Percentiles rank a stretch among this genome's conserved stretches.
These are phyloP conservation scores for Semaprochilodus insignis DNA, from an alignment of 2,797 vertebrate genomes.

Conservation along the genomic window DNA sequence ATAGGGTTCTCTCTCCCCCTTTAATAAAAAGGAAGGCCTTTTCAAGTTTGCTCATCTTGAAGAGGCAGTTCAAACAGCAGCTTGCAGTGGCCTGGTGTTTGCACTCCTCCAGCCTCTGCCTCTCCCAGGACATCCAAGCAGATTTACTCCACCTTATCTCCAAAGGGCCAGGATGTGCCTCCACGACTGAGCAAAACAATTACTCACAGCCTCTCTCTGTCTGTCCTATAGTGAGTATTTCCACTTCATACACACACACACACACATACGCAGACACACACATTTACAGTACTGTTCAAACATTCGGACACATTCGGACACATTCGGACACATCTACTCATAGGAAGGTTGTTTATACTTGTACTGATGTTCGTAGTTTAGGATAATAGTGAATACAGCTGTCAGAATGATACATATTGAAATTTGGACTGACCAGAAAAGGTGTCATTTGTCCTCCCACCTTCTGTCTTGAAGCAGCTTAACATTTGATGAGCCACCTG, in stretches of 20 bases:
- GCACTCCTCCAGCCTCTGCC: constrained; percentile 70
- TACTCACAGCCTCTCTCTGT: constrained; percentile 76
- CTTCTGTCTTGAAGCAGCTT: background rate
- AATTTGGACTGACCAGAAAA: background rate
- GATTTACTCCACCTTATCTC: constrained; percentile 81
- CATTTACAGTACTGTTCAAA: background rate
- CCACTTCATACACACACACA: constrained; percentile 61
- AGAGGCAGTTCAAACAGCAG: constrained; percentile 73
- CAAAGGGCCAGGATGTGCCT: constrained; percentile 79
- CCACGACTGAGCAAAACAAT: constrained; percentile 78
- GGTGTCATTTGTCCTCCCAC: background rate
- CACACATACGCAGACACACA: constrained; percentile 49
- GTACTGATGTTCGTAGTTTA: background rate
- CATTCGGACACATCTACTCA: background rate
- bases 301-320: no score
- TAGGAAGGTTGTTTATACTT: background rate
- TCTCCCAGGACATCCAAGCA: constrained; percentile 74
- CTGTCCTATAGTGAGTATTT: constrained; percentile 70
- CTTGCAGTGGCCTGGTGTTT: constrained; percentile 72
- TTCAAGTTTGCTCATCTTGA: constrained; percentile 71
- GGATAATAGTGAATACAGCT: background rate
- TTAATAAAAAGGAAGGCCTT: constrained; percentile 67
- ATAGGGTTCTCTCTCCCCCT: constrained; percentile 61
- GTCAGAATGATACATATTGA: background rate
- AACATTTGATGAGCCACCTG: background rate